These are phyloP conservation scores for Nephrocerus scutellatus DNA, from an alignment of 2,888 invertebrate species.

Conservation along the genomic window DNA sequence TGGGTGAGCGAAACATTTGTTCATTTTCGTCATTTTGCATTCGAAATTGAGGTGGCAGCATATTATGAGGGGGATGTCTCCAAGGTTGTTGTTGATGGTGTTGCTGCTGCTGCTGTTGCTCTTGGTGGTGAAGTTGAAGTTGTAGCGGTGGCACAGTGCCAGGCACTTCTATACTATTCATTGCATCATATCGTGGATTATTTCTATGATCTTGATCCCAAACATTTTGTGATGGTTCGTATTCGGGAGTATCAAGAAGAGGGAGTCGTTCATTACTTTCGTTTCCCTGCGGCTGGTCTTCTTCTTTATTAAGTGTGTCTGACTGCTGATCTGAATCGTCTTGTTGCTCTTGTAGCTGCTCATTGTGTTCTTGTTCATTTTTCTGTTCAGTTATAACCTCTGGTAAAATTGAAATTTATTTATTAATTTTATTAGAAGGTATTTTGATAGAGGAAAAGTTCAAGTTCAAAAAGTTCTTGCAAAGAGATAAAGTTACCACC, in stretches of 20 bases:
- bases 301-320: conserved; percentile 7
- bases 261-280: conserved; percentile 30
- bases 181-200: too few species aligned
- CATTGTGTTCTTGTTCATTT: conserved; percentile 13
- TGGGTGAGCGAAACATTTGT: conserved; percentile 10
- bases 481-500: too few species aligned
- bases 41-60: conserved; percentile 30
- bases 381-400: conserved; percentile 22
- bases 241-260: conserved; percentile 37
- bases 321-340: conserved; percentile 9
- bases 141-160: conserved; percentile 2
- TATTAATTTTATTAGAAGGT: too few species aligned
- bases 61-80: conserved; percentile 29
- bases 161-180: conserved; percentile 13
- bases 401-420: not conserved
- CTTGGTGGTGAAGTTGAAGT: conserved; percentile 14
- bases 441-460: too few species aligned
- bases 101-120: conserved; percentile 23
- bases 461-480: too few species aligned
- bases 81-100: conserved; percentile 27
- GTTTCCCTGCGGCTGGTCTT: conserved; percentile 5
- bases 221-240: conserved; percentile 25
- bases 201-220: conserved; percentile 34
- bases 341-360: conserved; percentile 14
- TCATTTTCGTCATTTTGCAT: conserved; percentile 20